phyloP scores from a whole-genome alignment of 2,888 invertebrate genomes.

The Lasiommata megera region DNA sequence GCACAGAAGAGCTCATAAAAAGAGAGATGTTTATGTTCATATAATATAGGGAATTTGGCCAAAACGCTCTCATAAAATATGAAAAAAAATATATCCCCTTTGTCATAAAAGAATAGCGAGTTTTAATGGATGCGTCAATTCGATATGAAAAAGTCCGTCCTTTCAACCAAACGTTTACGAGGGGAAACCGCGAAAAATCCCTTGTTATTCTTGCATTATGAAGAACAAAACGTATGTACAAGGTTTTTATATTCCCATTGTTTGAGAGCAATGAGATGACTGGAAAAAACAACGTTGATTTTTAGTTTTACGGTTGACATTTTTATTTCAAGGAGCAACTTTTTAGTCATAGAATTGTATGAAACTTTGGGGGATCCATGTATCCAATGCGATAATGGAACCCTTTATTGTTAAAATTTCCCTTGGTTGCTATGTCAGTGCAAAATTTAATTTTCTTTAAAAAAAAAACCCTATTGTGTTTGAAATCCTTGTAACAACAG shows the following conservation, averaged over 20 bases:
- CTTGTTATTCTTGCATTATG: constrained; percentile 63
- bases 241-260: constrained; percentile 54
- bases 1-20: too few species aligned
- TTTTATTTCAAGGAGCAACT: background rate
- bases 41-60: background rate
- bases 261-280: constrained; percentile 39
- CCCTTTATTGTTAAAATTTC: too few species aligned
- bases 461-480: too few species aligned
- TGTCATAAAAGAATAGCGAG: constrained; percentile 37
- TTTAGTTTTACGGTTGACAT: constrained; percentile 9
- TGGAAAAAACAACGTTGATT: constrained; percentile 29
- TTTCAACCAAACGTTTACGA: constrained; percentile 54
- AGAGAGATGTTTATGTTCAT: background rate
- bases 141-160: constrained; percentile 49
- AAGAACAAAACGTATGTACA: constrained; percentile 54
- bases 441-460: too few species aligned
- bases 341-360: too few species aligned
- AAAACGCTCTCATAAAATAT: constrained; percentile 19
- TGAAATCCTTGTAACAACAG: background rate
- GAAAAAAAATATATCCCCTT: constrained; percentile 19
- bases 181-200: constrained; percentile 48
- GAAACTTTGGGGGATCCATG: too few species aligned
- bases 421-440: too few species aligned
- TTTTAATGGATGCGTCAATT: constrained; percentile 48
- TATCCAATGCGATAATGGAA: too few species aligned